Base-by-base conservation (phyloP, 1,140 invertebrate genomes). In the Sycophila sp. region DNA sequence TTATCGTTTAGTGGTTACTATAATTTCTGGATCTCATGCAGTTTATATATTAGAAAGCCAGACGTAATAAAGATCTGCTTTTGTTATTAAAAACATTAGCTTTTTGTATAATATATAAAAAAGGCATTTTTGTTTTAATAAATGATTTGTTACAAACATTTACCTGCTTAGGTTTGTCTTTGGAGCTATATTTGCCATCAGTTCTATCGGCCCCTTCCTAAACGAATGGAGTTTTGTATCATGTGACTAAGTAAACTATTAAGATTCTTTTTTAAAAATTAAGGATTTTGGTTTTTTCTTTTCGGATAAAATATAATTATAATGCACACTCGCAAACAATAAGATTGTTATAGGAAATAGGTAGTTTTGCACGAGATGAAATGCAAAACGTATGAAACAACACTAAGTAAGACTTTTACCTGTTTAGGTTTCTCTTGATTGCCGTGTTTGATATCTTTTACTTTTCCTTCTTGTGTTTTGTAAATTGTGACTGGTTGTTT, bases 401-500 rank as follows among this genome's bases (percentile, higher is more conserved):
- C 28, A 42, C 32, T 13, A 38, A 28, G 17, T 58, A 1, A 65
- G 45, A 69, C 55, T 53, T 66, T 49, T 4, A 68, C 91, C 87
- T 98, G 97, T 86, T 96, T 97, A 1, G 96, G 95, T 86, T 97
- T 98, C 74, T 98, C 96, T 84, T 96, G 94, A 55, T 87, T 90
- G 11, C 94, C 94, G 87, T 95, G 94, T 83, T 98, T 97, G 56
- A 95, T 89, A 78, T 98, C 96, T 83, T 96, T 97, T 0, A 96
- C 93, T 88, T 94, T 95, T 72, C 91, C 92, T 76, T 95, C 94
- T 86, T 95, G 92, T 72, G 92, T 96, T 85, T 95, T 96, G 72
- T 96, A 91, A 19, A 99, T 93, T 5, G 97, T 99, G 0, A 99
- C 98, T 17, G 98, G 97, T 81, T 99, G 98, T 81, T 99, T 99